Evolutionary conservation across 1,140 invertebrate genomes (phyloP), one percentile per base, ranked within the genome.

Genomic region (Anadara kagoshimensis): DNA sequence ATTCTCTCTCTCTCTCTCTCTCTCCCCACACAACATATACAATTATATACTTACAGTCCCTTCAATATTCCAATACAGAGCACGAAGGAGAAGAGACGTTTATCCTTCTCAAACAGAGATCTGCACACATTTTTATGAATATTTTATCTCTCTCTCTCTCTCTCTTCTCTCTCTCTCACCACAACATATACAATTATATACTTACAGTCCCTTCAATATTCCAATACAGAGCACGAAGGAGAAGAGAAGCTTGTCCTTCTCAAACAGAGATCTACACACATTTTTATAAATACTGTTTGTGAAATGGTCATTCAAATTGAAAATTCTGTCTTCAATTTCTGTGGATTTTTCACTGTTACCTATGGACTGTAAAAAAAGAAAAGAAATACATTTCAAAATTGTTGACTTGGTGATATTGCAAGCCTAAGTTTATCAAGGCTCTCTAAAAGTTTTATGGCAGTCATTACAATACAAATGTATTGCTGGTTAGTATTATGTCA

Each of bases 191-290:
- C 22, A 20, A 54, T 8, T 24, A 59, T 41, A 44, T 44, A 85
- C 85, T 88, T 89, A 92, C 93, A 89, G 90, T n/a, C 88, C 87
- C 61, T 88, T 90, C 61, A 89, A 67, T 24, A 90, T 88, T 51
- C 86, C 87, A 64, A 89, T 80, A 80, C 86, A 87, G 45, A 90
- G 78, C 16, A 89, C 75, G 63, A 89, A 88, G 10, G 89, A 90
- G 79, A 90, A 90, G 18, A 90, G 83, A 0, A 90, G 83, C 70
- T 90, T 90, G 76, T 90, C 88, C 66, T 89, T 89, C 78, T 90
- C 89, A 88, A 90, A 90, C 49, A 90, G 80, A 7, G 89, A 90
- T 10, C 89, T 81, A 69, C 89, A 90, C 16, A 90, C 88, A 75
- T 90, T 90, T 45, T 78, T 81, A 71, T 89, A 90, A 66, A 89